A percentile compares a stretch with the other conserved stretches of the same genome.
These are phyloP conservation scores for Lutraria lutraria DNA, from an alignment of 2,888 invertebrate species.

Conservation along the genomic window DNA sequence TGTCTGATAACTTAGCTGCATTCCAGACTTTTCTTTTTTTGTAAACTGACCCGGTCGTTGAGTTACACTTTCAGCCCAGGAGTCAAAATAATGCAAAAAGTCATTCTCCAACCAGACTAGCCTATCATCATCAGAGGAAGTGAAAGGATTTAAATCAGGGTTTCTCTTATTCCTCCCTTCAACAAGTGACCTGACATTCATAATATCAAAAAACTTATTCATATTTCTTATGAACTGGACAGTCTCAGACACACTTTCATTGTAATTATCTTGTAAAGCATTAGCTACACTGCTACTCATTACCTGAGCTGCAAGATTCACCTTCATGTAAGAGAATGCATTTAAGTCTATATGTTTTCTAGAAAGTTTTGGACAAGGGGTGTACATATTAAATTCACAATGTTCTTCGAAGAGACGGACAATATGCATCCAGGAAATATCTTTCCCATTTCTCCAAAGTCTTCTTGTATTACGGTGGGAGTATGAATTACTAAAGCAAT, in stretches of 20 bases:
- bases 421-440: conserved; percentile 56
- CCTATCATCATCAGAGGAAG: conserved; percentile 41
- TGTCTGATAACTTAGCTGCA: too few relatives aligned
- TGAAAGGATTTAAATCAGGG: conserved; percentile 33
- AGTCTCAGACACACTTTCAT: conserved; percentile 46
- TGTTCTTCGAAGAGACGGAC: conserved; percentile 59
- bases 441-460: conserved; percentile 64
- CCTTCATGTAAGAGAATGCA: conserved; percentile 38
- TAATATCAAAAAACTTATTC: conserved; percentile 64
- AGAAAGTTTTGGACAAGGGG: conserved; percentile 48
- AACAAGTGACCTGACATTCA: conserved; percentile 49
- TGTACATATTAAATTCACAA: conserved; percentile 49
- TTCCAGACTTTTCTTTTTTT: too few relatives aligned
- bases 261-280: conserved; percentile 50
- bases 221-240: conserved; percentile 54
- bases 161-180: conserved; percentile 55
- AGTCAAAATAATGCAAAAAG: conserved; percentile 52
- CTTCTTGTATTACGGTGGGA: conserved; percentile 55
- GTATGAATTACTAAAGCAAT: conserved; percentile 68
- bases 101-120: conserved; percentile 40
- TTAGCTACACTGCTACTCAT: conserved; percentile 47
- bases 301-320: conserved; percentile 55
- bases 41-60: too few relatives aligned
- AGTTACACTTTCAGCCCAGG: conserved; percentile 49
- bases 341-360: neutral